phyloP scores from a whole-genome alignment of 2,113 vertebrate species.

The Malurus elegans region DNA sequence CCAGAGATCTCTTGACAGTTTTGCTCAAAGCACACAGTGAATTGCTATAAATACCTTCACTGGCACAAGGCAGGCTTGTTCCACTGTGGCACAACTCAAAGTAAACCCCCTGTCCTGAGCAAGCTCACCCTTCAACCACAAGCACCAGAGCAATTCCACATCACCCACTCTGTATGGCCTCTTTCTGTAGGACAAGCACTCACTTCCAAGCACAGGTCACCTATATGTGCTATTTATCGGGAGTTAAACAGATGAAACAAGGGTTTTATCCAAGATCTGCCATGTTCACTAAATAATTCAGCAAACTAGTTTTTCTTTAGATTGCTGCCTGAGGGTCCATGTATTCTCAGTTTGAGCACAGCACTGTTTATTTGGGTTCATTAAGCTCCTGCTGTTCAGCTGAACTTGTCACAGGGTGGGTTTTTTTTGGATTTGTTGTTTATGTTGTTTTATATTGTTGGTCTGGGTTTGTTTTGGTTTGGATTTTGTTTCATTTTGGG shows the following conservation, averaged over 20 bases:
- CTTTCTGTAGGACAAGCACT: neutral
- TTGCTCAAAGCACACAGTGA: neutral
- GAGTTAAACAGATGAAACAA: neutral
- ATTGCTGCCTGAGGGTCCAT: neutral
- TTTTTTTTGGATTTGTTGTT: neutral
- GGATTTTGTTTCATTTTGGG: neutral
- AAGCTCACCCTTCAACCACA: neutral
- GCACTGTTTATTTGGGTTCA: neutral
- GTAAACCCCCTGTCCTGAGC: neutral
- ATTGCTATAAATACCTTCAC: neutral
- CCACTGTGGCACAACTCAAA: neutral
- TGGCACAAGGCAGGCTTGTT: neutral
- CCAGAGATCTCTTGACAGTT: neutral
- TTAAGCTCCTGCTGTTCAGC: neutral
- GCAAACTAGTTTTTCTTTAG: neutral
- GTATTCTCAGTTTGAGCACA: neutral
- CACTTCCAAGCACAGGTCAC: neutral
- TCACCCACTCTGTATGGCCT: neutral
- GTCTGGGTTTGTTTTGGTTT: neutral
- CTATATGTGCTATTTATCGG: neutral
- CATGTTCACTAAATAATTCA: slow-evolving; percentile 5
- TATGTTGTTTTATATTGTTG: neutral
- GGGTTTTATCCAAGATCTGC: neutral
- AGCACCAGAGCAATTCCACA: neutral
- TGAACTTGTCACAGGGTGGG: neutral